Percentiles rank a stretch among this genome's conserved stretches.
Conservation (phyloP, 2,888 invertebrate species). For the Danaus chrysippus region DNA sequence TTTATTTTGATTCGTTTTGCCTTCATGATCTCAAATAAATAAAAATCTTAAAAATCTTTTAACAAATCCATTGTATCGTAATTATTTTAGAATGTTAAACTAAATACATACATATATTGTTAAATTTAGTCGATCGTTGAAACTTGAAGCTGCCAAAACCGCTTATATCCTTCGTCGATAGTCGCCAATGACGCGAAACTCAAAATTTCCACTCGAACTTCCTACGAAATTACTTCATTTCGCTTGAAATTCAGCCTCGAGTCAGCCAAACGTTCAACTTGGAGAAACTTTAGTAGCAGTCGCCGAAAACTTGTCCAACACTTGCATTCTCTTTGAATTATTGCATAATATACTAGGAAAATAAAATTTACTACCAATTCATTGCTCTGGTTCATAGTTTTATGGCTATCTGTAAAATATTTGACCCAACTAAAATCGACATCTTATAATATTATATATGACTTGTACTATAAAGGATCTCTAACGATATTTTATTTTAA, state of each 20-base stretch:
- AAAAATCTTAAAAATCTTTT: too few species aligned
- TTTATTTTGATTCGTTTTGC: too few species aligned
- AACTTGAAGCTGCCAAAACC: slow-evolving; percentile 24
- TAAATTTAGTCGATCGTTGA: slow-evolving; percentile 16
- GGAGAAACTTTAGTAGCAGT: slow-evolving; percentile 40
- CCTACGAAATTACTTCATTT: slow-evolving; percentile 54
- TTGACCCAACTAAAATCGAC: slow-evolving; percentile 22
- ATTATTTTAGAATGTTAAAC: neutral
- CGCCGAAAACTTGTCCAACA: slow-evolving; percentile 52
- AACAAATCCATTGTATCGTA: too few species aligned
- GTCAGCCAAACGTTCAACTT: slow-evolving; percentile 48
- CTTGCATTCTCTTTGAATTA: slow-evolving; percentile 66
- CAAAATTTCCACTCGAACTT: slow-evolving; percentile 31
- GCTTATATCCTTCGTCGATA: slow-evolving; percentile 36
- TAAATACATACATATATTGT: slow-evolving; percentile 1
- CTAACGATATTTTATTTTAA: too few species aligned
- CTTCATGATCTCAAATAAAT: too few species aligned
- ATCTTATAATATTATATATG: too few species aligned
- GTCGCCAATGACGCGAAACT: slow-evolving; percentile 45
- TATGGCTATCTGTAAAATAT: slow-evolving; percentile 57
- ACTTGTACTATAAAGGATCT: too few species aligned
- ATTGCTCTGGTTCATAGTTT: slow-evolving; percentile 55
- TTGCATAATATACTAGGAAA: slow-evolving; percentile 58
- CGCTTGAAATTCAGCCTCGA: slow-evolving; percentile 43
- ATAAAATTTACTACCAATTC: slow-evolving; percentile 57